Evolutionary conservation across 2,888 invertebrate species (phyloP), one percentile per base, ranked within the genome.

Genomic region (Oligia latruncula): DNA sequence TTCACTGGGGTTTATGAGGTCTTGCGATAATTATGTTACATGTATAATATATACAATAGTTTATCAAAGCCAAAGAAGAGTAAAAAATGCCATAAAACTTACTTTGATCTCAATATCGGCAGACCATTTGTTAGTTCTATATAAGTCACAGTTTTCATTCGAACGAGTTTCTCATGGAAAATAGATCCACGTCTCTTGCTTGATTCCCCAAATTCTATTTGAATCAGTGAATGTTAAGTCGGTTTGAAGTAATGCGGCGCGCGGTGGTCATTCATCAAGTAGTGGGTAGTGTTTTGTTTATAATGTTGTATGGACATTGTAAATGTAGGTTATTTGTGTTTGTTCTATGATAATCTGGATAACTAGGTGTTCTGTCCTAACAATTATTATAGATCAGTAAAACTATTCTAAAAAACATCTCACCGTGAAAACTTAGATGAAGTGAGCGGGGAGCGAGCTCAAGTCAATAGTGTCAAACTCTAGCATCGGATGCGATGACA

Each of bases 171-270:
- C 62, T 20, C 49, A 74, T 75, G 73, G 74, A 80, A 83, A 84
- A 84, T 85, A 67, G 80, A 82, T 71, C 46, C 68, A 71, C 64
- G 74, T 58, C 62, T 74, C 71, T 82, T 77, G 71, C 73, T 81
- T 82, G 87, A 88, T 87, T 85, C 82, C 65, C 78, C 70, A 78
- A 89, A 88, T 82, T 81, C 71, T 80, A 81, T 84, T 84, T 86
- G 86, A 87, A 78, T 83, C 84, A 87, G 82, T 90, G 90, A 87
- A 86, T 87, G 82, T 87, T 75, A 84, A 84, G 86, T 90, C 82
- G 73, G 72, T 74, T 58, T 73, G 83, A 86, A 88, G 40, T 88
- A 90, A 88, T 84, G 83, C 75, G 82, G 66, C 67, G 77, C 66
- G 58, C 70, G 40, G 46, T 85, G 77, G 77, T 80, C 75, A 74